Evolutionary conservation across 1,140 invertebrate species (phyloP).

Genomic region (Dufourea novaeangliae): DNA sequence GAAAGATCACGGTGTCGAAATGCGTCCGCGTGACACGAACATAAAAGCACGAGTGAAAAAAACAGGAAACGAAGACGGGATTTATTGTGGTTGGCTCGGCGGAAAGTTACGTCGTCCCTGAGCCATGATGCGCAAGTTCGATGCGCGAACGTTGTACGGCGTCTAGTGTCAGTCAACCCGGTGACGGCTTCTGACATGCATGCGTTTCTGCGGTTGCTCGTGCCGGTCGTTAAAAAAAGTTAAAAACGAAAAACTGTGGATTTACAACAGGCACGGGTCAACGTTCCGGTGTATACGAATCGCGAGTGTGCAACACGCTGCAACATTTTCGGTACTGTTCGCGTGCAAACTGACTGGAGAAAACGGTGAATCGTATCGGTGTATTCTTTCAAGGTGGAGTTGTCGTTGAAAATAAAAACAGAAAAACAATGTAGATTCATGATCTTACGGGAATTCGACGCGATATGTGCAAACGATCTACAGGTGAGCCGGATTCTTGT

Average conservation of each 20-base stretch:
- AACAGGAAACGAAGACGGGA: background rate
- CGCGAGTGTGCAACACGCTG: background rate
- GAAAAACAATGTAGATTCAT: conserved; percentile 1
- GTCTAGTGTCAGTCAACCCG: conserved; percentile 78
- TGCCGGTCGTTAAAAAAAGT: background rate
- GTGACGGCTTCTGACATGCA: conserved; percentile 69
- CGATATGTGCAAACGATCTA: conserved; percentile 40
- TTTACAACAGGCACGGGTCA: background rate
- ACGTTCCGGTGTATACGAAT: background rate
- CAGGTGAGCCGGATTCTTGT: conserved; percentile 34
- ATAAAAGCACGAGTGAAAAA: background rate
- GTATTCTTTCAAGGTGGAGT: conserved; percentile 2
- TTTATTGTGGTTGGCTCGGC: background rate
- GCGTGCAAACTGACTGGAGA: background rate
- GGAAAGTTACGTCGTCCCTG: conserved; percentile 1
- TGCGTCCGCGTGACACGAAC: too few species aligned
- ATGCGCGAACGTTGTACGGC: conserved; percentile 75
- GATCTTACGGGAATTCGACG: background rate
- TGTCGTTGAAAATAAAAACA: too few species aligned
- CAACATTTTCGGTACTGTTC: background rate
- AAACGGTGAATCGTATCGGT: background rate
- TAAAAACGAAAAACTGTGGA: background rate
- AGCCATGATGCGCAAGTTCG: conserved; percentile 68
- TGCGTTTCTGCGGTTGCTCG: conserved; percentile 1
- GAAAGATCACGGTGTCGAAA: too few species aligned